Conservation (phyloP, 2,888 invertebrate species). For the Desoria tigrina region DNA sequence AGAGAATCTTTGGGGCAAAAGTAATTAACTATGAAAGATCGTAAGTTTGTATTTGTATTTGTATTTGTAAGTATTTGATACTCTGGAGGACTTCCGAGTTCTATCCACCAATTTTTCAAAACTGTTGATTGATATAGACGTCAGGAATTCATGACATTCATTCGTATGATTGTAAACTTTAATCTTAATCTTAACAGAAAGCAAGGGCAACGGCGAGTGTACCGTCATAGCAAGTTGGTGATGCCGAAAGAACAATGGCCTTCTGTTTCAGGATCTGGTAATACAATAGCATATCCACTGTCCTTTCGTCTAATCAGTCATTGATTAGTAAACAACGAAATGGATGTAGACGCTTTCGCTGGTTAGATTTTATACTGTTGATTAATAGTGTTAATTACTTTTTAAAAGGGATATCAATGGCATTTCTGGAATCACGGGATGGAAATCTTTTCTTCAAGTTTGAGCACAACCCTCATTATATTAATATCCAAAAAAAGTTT, state of each 20-base stretch:
- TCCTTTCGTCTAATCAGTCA: background rate
- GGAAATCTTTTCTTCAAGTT: conserved; percentile 69
- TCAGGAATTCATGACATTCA: too few species aligned
- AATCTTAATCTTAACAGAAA: too few species aligned
- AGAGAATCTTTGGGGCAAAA: conserved; percentile 77
- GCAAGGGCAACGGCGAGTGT: conserved; percentile 49
- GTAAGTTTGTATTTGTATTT: conserved; percentile 54
- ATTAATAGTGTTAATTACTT: background rate
- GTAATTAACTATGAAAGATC: conserved; percentile 69
- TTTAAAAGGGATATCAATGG: conserved; percentile 67
- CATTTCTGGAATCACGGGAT: conserved; percentile 61
- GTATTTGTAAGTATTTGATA: conserved; percentile 1
- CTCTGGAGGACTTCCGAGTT: too few species aligned
- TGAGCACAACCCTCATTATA: conserved; percentile 73
- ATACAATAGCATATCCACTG: too few species aligned
- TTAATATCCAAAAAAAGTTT: conserved; percentile 72
- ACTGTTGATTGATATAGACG: too few species aligned
- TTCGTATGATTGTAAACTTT: too few species aligned
- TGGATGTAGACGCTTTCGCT: background rate
- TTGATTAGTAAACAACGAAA: background rate
- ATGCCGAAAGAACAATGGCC: conserved; percentile 73
- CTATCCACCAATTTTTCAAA: too few species aligned
- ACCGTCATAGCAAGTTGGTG: conserved; percentile 63
- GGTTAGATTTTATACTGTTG: too few species aligned
- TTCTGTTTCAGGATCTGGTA: conserved; percentile 68